These are phyloP conservation scores for Grammomys surdaster DNA, from an alignment of 2,113 vertebrate genomes.

Conservation along the genomic window DNA sequence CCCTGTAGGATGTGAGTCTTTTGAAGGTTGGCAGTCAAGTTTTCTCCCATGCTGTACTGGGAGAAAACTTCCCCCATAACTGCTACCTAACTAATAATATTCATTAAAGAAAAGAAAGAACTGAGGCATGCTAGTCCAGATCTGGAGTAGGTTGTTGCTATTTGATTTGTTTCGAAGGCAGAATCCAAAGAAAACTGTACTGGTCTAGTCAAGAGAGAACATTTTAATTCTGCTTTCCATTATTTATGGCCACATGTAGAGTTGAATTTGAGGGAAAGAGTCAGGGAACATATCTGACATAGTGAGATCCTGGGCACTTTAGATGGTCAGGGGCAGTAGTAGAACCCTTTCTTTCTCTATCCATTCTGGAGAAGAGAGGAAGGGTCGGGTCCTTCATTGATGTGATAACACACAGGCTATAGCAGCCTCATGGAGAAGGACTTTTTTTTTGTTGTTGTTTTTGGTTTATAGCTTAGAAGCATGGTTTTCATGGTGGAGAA, in stretches of 20 bases:
- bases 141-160: slow-evolving; percentile 6
- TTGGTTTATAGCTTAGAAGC: neutral
- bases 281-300: neutral
- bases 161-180: slow-evolving; percentile 21
- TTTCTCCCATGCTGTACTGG: neutral
- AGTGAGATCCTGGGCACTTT: neutral
- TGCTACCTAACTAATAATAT: slow-evolving; percentile 20
- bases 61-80: neutral
- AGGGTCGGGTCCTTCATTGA: neutral
- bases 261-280: slow-evolving; percentile 11
- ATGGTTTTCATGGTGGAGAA: neutral
- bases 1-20: neutral
- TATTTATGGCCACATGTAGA: neutral
- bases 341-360: neutral
- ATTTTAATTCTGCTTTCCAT: slow-evolving; percentile 15
- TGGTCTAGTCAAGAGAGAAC: neutral
- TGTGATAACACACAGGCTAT: neutral
- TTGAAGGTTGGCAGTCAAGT: neutral
- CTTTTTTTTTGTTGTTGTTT: neutral
- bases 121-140: neutral
- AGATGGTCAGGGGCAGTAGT: neutral
- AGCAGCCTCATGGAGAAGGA: neutral
- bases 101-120: slow-evolving; percentile 45
- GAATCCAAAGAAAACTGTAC: slow-evolving; percentile 1
- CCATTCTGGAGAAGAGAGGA: neutral